Evolutionary conservation across 2,113 vertebrate genomes (phyloP).

Genomic region (Lophotis ruficrista): DNA sequence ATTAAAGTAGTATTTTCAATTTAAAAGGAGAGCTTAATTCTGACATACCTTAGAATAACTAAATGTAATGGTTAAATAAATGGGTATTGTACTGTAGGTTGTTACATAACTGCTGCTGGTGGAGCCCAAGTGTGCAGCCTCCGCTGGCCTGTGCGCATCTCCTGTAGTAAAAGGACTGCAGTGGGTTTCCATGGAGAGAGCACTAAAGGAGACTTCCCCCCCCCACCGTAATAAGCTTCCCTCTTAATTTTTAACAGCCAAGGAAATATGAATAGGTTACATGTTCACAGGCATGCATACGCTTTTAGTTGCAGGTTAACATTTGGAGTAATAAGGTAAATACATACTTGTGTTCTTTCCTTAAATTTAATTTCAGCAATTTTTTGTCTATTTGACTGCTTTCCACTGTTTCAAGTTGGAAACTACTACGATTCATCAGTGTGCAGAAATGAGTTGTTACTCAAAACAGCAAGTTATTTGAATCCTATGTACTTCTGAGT

Average conservation of each 20-base stretch:
- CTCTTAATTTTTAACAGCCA: not conserved
- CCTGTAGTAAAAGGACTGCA: not conserved
- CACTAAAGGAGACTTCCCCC: not conserved
- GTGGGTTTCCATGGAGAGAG: conserved; percentile 47
- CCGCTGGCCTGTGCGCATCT: not conserved
- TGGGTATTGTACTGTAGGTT: not conserved
- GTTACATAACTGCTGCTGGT: not conserved
- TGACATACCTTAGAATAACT: not conserved
- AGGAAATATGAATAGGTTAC: rapidly evolving
- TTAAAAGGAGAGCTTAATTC: not conserved
- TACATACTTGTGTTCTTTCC: not conserved
- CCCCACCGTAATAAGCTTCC: not conserved
- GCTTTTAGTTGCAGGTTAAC: not conserved
- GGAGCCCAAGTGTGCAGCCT: not conserved
- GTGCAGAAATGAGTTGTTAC: not conserved
- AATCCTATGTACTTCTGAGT: rapidly evolving
- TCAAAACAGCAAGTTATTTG: not conserved
- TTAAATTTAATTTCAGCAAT: not conserved
- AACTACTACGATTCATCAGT: not conserved
- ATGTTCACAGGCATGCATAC: not conserved
- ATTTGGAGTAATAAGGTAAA: not conserved
- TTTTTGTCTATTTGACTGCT: not conserved
- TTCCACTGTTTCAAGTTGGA: not conserved
- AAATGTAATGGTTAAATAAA: not conserved
- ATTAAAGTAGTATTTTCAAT: not conserved